Evolutionary conservation across 2,113 vertebrate species (phyloP).

Genomic region (Pantherophis guttatus): DNA sequence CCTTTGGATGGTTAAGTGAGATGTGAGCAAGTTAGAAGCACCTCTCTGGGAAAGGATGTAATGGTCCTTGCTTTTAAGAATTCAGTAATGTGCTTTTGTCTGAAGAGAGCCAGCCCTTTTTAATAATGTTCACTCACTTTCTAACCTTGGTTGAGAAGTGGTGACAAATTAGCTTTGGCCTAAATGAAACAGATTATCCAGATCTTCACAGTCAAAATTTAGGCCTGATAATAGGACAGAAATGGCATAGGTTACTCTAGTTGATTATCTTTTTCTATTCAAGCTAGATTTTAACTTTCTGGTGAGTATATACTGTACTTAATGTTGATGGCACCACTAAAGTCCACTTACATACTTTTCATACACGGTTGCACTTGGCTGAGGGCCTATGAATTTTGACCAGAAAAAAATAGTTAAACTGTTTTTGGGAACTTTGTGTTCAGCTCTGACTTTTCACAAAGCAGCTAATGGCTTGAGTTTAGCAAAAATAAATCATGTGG

Average conservation of each 20-base stretch:
- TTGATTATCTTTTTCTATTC: neutral
- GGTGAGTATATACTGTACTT: neutral
- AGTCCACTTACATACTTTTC: neutral
- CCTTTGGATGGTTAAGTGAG: neutral
- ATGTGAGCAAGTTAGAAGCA: neutral
- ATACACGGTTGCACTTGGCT: constrained; percentile 6
- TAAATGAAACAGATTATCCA: neutral
- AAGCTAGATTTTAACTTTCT: neutral
- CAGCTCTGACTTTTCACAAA: neutral
- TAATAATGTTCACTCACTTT: neutral
- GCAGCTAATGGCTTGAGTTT: neutral
- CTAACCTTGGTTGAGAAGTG: neutral
- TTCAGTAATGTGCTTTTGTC: neutral
- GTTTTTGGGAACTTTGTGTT: constrained; percentile 14
- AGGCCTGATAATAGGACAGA: neutral
- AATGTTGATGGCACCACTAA: constrained; percentile 18
- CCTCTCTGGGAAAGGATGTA: neutral
- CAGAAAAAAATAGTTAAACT: constrained; percentile 3
- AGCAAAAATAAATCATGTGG: neutral
- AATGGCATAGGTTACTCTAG: neutral
- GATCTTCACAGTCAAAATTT: neutral
- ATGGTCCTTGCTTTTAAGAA: neutral
- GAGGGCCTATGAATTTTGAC: neutral
- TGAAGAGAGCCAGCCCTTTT: neutral
- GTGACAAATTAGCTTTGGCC: neutral